Evolutionary conservation across 1,140 invertebrate genomes (phyloP).

Genomic region (Euwallacea fornicatus): DNA sequence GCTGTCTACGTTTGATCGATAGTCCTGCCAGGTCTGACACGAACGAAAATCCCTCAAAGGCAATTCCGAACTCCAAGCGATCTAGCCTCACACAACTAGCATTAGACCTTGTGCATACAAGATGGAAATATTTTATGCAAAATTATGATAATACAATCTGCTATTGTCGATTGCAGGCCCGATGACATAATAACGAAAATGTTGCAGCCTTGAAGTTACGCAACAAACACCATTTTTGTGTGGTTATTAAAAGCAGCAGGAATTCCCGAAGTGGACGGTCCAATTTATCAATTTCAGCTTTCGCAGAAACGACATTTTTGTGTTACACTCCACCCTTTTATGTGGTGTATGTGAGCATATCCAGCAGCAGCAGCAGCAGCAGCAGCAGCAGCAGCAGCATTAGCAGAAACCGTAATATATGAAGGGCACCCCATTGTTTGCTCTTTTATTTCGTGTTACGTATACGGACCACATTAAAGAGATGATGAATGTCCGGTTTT

Average conservation of each 20-base stretch:
- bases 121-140: no score
- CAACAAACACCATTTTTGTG: background rate
- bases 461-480: slow-evolving; percentile 38
- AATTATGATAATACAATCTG: no score
- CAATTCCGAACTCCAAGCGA: no score
- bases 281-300: slow-evolving; percentile 46
- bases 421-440: slow-evolving; percentile 40
- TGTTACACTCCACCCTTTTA: slow-evolving; percentile 40
- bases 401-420: slow-evolving; percentile 43
- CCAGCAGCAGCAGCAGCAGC: slow-evolving; percentile 22
- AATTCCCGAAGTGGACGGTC: slow-evolving; percentile 15
- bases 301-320: slow-evolving; percentile 40
- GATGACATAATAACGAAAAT: no score
- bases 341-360: slow-evolving; percentile 31
- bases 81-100: no score
- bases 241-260: slow-evolving; percentile 7
- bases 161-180: no score
- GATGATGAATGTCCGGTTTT: slow-evolving; percentile 38
- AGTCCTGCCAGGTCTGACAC: slow-evolving; percentile 1
- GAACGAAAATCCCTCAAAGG: background rate
- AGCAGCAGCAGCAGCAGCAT: slow-evolving; percentile 38
- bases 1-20: slow-evolving; percentile 27
- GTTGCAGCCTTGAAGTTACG: no score
- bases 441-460: slow-evolving; percentile 39
- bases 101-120: background rate